Base-by-base conservation (phyloP, 92 coral and sea anemone genomes). In the Porites lobata region DNA sequence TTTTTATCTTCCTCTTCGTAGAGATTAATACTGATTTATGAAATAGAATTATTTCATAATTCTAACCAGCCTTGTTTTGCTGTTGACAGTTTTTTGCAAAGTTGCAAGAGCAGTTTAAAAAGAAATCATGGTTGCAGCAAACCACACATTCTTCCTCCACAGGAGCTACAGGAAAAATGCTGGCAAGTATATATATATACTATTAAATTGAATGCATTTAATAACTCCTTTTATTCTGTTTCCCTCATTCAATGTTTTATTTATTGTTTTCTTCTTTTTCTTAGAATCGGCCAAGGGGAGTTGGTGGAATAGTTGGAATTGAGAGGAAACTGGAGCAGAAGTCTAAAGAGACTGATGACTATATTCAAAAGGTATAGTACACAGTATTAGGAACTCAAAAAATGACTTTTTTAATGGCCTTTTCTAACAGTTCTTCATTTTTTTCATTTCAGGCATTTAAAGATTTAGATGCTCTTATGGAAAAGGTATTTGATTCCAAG, bases 391-490 rank as follows among this genome's bases (percentile, higher is more conserved):
- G 15, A 56, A 11, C 61, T 56, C 13, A 56, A 56, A 3, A 11
- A 56, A 14, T 56, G 11, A 56, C 61, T 10, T 56, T 56, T 10
- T 38, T 38, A 38, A 38, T 14, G 15, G 4, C 8, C 61, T 56
- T 56, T 56, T 56, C 8, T 56, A 20, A 10, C 29, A 10, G 2
- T 18, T 2, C n/a, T 50, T 18, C 9, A 51, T 81, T 69, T 69
- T 81, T 12, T 38, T 78, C 61, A 53, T 90, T 51, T 24, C 71
- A 96, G 99, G 99, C 99, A 17, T 96, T 96, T 80, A 96, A 93
- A 90, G 99, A 96, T 85, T 91, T 96, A 79, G 99, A 96, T 88
- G 99, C 98, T 22, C 92, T 96, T 2, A 96, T 96, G 99, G 99
- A 96, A 87, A 96, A 96, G 99, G 99, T 96, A 82, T 71, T 63